Evolutionary conservation across 1,140 invertebrate genomes (phyloP).

Genomic region (Drosophila rufa): DNA sequence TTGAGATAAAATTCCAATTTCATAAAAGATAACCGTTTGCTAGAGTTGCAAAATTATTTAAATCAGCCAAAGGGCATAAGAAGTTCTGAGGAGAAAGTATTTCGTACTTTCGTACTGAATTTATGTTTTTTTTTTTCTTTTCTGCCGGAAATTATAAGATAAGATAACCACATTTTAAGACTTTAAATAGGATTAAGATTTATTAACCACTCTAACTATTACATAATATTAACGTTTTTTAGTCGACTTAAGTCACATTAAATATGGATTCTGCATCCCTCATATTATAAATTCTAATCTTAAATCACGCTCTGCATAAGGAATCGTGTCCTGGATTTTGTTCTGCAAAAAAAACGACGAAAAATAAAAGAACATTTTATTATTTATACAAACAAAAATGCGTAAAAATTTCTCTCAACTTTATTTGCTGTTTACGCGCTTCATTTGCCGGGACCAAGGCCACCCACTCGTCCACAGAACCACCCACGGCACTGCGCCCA

Average conservation of each 20-base stretch:
- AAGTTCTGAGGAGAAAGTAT: not conserved
- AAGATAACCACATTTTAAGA: not conserved
- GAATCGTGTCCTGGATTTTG: slow-evolving; percentile 2
- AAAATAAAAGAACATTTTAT: slow-evolving; percentile 40
- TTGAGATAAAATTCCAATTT: slow-evolving; percentile 11
- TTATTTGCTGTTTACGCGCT: slow-evolving; percentile 78
- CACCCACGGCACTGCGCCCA: slow-evolving; percentile 15
- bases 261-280: not conserved
- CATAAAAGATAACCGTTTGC: not conserved
- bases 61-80: not conserved
- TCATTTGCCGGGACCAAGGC: slow-evolving; percentile 46
- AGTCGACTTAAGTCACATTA: not conserved
- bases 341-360: not conserved
- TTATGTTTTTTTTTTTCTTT: not conserved
- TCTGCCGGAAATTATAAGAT: not conserved
- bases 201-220: not conserved
- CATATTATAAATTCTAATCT: slow-evolving; percentile 8
- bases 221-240: not conserved
- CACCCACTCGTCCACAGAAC: not conserved
- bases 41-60: not conserved
- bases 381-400: slow-evolving; percentile 59
- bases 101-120: not conserved
- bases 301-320: slow-evolving; percentile 1
- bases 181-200: not conserved
- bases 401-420: slow-evolving; percentile 56